Evolutionary conservation across 1,140 invertebrate species (phyloP), one percentile per base, ranked within the genome.

Genomic region (Drosophila sturtevanti): DNA sequence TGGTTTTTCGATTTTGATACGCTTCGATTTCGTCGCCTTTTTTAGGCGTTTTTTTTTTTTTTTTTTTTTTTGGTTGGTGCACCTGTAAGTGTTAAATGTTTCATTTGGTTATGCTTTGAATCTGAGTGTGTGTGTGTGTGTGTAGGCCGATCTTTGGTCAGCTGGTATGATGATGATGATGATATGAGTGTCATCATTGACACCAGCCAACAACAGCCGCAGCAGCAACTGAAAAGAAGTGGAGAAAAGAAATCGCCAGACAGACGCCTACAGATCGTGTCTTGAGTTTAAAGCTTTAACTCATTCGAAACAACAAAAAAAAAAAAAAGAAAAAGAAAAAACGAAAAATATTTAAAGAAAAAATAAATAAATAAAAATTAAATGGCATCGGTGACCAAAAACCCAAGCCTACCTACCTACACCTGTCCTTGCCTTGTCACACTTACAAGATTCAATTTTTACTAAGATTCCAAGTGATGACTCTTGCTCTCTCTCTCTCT

Each of bases 111-210:
- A 48, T 16, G 41, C 41, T 48, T 48, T 21, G 18, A 48, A 48
- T 48, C 18, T 44, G 4, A 2, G 37, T 14, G 16, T 37, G 22
- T 67, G 34, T 34, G 24, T 66, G 1, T 41, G 41, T 41, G 66
- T 72, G 72, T 74, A 56, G 72, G 72, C 63, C 60, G 71, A 61
- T 60, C 63, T 74, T 74, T 74, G 72, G 72, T 54, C 72, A 73
- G 70, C 37, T 37, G 35, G 10, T 48, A 63, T 63, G 63, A 34
- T 51, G 62, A 65, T 41, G 71, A 66, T 54, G 72, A 35, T 74
- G 72, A 74, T 74, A 76, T 86, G 82, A 48, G 82, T 87, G 82
- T 87, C 82, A 87, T 89, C 84, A 87, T 86, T 87, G 82, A 87
- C 81, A 87, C 81, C 70, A 77, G 38, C 60, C 27, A 31, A 31